A percentile compares a stretch with the other conserved stretches of the same genome.
Evolutionary conservation across 2,888 invertebrate species (phyloP).

Genomic region (Euproctis similis): DNA sequence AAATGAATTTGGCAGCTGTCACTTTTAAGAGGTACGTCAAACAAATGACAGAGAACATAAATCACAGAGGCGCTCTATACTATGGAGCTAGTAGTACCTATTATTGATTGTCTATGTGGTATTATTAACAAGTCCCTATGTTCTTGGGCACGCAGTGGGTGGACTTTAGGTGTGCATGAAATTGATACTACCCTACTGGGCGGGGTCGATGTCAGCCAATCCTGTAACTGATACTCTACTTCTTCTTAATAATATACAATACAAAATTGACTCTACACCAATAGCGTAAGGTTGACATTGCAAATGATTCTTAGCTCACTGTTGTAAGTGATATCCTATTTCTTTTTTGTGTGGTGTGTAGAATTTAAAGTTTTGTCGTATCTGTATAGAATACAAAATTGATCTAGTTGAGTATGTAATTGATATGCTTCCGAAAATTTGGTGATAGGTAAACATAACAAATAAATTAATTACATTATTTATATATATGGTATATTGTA

Average conservation of each 20-base stretch:
- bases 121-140: conserved; percentile 39
- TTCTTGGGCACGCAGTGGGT: conserved; percentile 41
- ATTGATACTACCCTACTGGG: conserved; percentile 65
- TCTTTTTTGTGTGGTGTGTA: conserved; percentile 31
- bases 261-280: conserved; percentile 20
- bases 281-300: conserved; percentile 21
- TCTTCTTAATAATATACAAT: conserved; percentile 41
- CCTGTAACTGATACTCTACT: conserved; percentile 72
- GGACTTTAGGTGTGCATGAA: conserved; percentile 61
- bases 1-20: conserved; percentile 10
- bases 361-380: conserved; percentile 25
- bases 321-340: conserved; percentile 68
- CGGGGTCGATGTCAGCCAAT: conserved; percentile 66
- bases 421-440: conserved; percentile 55
- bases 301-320: conserved; percentile 12
- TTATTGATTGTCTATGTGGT: conserved; percentile 36
- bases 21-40: conserved; percentile 7
- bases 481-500: too few relatives aligned
- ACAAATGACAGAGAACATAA: conserved; percentile 16
- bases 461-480: too few relatives aligned
- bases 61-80: conserved; percentile 16
- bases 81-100: conserved; percentile 5
- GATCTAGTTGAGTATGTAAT: conserved; percentile 39
- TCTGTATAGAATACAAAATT: conserved; percentile 23
- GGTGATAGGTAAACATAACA: too few relatives aligned